A percentile compares a stretch with the other conserved stretches of the same genome.
Conservation (phyloP, 2,113 vertebrate genomes). For the Ranitomeya imitator region DNA sequence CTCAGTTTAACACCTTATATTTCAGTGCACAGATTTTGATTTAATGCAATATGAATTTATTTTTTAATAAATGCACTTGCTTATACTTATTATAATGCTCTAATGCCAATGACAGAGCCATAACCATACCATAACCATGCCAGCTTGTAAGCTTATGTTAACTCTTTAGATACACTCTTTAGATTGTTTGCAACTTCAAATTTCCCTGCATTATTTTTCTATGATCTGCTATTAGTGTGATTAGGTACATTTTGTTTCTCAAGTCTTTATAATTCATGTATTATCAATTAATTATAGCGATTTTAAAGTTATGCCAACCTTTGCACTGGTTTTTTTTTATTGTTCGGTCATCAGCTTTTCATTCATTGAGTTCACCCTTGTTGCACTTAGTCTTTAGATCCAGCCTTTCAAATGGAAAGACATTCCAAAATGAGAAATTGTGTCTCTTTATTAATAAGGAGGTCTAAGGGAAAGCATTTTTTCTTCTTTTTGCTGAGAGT, state of each 20-base stretch:
- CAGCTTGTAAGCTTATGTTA: not conserved
- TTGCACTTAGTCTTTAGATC: too few relatives aligned
- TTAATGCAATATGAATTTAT: not conserved
- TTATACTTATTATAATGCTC: conserved; percentile 7
- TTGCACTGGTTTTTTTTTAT: too few relatives aligned
- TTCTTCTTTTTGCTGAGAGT: too few relatives aligned
- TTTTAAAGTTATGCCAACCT: not conserved
- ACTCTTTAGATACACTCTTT: not conserved
- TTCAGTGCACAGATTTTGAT: not conserved
- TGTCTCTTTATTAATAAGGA: too few relatives aligned
- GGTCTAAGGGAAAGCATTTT: too few relatives aligned
- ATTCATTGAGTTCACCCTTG: too few relatives aligned
- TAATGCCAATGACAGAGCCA: not conserved
- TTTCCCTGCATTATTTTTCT: not conserved
- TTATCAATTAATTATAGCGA: conserved; percentile 17
- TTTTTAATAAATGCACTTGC: not conserved
- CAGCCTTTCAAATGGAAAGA: too few relatives aligned
- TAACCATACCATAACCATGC: not conserved
- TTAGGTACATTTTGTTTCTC: not conserved
- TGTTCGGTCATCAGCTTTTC: too few relatives aligned
- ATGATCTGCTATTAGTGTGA: not conserved
- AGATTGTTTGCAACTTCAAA: not conserved
- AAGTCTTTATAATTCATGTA: conserved; percentile 10
- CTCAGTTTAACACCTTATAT: not conserved
- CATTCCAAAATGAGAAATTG: too few relatives aligned